Percentiles rank a stretch among this genome's conserved stretches.
These are phyloP conservation scores for Nomada goodeniana DNA, from an alignment of 2,888 invertebrate species.

Conservation along the genomic window DNA sequence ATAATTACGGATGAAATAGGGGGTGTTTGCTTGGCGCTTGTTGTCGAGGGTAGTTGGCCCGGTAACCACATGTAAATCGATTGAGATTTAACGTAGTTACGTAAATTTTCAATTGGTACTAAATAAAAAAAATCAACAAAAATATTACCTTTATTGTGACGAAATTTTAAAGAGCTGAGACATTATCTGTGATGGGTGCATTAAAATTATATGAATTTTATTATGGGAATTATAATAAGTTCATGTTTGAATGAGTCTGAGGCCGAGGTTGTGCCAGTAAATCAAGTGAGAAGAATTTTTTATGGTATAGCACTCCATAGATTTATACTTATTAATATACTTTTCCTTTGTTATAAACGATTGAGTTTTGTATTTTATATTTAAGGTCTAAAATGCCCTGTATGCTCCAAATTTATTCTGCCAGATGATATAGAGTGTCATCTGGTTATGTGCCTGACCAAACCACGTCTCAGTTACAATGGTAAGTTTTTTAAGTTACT, in stretches of 20 bases:
- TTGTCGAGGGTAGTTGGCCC: conserved; percentile 82
- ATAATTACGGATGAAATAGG: conserved; percentile 54
- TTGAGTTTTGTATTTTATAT: conserved; percentile 79
- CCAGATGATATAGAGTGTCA: conserved; percentile 99
- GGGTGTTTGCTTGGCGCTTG: conserved; percentile 80
- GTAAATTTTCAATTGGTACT: conserved; percentile 67
- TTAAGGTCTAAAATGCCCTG: conserved; percentile 99
- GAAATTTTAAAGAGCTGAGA: conserved; percentile 7
- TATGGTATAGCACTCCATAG: conserved; percentile 76
- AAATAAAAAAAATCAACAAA: conserved; percentile 16
- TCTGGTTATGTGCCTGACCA: conserved; percentile 99
- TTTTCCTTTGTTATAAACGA: neutral
- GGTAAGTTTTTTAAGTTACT: conserved; percentile 87
- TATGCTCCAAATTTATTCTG: conserved; percentile 98
- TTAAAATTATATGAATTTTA: conserved; percentile 76
- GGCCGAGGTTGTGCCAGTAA: conserved; percentile 81
- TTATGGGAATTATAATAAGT: conserved; percentile 83
- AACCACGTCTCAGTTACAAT: conserved; percentile 99
- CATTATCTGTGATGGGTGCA: conserved; percentile 71
- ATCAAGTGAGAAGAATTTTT: conserved; percentile 81
- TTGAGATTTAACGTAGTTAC: conserved; percentile 67
- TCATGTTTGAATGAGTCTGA: conserved; percentile 82
- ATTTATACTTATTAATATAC: conserved; percentile 12
- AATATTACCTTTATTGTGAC: conserved; percentile 8
- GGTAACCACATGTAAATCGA: conserved; percentile 83